Evolutionary conservation across 1,140 invertebrate genomes (phyloP), one percentile per base, ranked within the genome.

Genomic region (Harpegnathos saltator): DNA sequence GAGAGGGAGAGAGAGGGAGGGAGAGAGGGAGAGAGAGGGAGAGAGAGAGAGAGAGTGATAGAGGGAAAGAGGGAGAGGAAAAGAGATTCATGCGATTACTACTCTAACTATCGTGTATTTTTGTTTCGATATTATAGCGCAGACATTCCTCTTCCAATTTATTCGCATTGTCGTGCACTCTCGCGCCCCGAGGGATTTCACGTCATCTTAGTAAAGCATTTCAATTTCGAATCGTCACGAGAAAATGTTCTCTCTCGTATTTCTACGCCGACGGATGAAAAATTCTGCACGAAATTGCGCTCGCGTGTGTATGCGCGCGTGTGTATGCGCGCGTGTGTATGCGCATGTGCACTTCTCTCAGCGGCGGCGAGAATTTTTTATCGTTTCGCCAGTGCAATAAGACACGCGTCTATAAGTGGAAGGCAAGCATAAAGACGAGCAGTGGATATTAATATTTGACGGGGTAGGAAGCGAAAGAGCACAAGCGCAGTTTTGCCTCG

Each of bases 381-480:
- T 65, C 65, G 66, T 58, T 80, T 58, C 22, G 12, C 75, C 17
- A 15, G 52, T 29, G 75, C 75, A 80, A 80, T 80, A 80, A 80
- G 75, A 80, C 65, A 71, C 65, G 75, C 75, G 75, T 80, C 75
- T 80, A 80, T 80, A 71, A 80, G 75, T 52, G 75, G 65, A 80
- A 80, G 29, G 75, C 65, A 71, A 80, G 75, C 52, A 80, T 80
- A 80, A 80, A 71, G 75, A 80, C 63, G 75, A 69, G 75, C 52
- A 71, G 75, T 78, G 65, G 75, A 80, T 80, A 80, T 80, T 80
- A 80, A 80, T 80, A 80, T 80, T 80, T 80, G 75, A 80, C 75
- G 75, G 75, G 75, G 38, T 56, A 58, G 12, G 50, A 80, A 44
- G 24, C 56, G 33, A 58, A 71, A n/a, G 65, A 63, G 61, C 29